Evolutionary conservation across 1,140 invertebrate species (phyloP).

Genomic region (Panonychus citri): DNA sequence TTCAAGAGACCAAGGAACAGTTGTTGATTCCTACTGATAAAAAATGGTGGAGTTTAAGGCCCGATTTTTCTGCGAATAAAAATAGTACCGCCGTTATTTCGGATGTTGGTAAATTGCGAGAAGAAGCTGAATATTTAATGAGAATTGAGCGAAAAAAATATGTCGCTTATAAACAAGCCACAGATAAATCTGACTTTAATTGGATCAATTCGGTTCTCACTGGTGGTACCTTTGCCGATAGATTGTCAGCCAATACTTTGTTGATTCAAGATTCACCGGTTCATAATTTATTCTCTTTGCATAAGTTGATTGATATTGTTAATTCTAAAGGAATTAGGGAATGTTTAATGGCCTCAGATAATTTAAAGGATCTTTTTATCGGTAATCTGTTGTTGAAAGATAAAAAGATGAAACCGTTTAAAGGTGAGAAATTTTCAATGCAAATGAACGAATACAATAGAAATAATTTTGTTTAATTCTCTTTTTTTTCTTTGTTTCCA

Average conservation of each 20-base stretch:
- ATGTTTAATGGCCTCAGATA: constrained; percentile 37
- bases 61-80: neutral
- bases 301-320: constrained; percentile 46
- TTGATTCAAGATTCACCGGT: constrained; percentile 61
- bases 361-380: constrained; percentile 11
- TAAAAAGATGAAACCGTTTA: constrained; percentile 8
- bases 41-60: neutral
- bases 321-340: constrained; percentile 57
- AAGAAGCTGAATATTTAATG: neutral
- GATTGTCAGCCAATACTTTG: constrained; percentile 56
- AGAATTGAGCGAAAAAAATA: neutral
- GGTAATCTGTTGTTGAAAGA: constrained; percentile 4
- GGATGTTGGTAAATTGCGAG: neutral
- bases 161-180: neutral
- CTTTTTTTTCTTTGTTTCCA: neutral
- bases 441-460: constrained; percentile 5
- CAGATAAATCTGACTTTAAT: constrained; percentile 17
- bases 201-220: constrained; percentile 59
- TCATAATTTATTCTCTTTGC: constrained; percentile 44
- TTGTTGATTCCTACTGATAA: neutral
- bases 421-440: constrained; percentile 1
- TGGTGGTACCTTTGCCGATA: constrained; percentile 57
- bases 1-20: no score
- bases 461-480: neutral
- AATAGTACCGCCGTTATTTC: neutral